Percentiles rank a stretch among this genome's conserved stretches.
Conservation (phyloP, 2,888 invertebrate genomes). For the Sepiola atlantica region DNA sequence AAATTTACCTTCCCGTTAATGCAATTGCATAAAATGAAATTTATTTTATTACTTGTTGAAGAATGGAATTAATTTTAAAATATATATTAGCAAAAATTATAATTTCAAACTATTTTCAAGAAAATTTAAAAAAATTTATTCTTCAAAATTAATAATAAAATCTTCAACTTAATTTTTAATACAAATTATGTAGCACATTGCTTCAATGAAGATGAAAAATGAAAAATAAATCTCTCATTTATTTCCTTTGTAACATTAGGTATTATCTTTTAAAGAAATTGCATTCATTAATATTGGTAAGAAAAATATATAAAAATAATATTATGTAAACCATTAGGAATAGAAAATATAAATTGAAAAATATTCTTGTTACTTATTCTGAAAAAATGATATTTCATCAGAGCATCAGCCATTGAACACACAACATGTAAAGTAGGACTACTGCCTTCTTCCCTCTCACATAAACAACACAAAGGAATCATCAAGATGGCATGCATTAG, state of each 20-base stretch:
- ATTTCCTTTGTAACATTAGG: not conserved
- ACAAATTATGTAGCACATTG: not conserved
- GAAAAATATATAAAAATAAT: not conserved
- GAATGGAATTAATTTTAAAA: not conserved
- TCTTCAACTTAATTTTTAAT: not conserved
- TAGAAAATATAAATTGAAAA: not conserved
- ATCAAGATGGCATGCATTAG: not conserved
- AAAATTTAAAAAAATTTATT: not conserved
- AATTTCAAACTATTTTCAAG: not conserved
- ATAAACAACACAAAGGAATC: not conserved
- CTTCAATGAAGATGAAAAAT: not conserved
- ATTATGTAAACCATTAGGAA: too few relatives aligned
- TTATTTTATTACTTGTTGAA: not conserved
- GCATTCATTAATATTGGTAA: not conserved
- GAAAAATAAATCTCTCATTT: too few relatives aligned
- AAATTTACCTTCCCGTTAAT: not conserved
- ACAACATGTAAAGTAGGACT: not conserved
- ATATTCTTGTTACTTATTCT: not conserved
- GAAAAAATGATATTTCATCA: not conserved
- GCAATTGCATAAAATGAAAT: not conserved
- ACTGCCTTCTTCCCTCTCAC: not conserved
- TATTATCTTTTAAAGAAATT: not conserved
- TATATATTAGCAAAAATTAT: not conserved
- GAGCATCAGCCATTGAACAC: not conserved
- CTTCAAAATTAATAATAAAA: not conserved